Evolutionary conservation across 1,140 invertebrate species (phyloP).

Genomic region (Microvelia longipes): DNA sequence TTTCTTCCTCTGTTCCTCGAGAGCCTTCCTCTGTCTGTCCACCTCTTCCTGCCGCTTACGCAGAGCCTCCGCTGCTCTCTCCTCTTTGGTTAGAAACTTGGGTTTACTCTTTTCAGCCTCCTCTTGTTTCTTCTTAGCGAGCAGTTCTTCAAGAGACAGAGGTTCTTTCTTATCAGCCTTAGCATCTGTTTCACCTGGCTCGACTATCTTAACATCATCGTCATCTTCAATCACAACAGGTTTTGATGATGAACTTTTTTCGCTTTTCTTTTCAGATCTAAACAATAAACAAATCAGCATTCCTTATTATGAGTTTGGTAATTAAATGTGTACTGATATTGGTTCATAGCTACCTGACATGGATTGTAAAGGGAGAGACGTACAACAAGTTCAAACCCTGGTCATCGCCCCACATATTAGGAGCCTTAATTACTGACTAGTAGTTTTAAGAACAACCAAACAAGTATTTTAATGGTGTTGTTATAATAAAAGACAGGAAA

Average conservation of each 20-base stretch:
- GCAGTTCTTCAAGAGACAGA: constrained; percentile 84
- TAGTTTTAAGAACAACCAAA: too few relatives aligned
- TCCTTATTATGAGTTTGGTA: constrained; percentile 5
- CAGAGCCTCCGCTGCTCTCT: constrained; percentile 76
- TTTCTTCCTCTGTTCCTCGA: constrained; percentile 54
- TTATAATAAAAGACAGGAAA: too few relatives aligned
- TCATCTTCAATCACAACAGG: constrained; percentile 28
- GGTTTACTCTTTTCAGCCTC: constrained; percentile 86
- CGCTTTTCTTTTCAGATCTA: constrained; percentile 6
- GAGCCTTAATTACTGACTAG: too few relatives aligned
- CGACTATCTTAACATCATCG: constrained; percentile 29
- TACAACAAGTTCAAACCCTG: too few relatives aligned
- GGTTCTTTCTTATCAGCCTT: constrained; percentile 60
- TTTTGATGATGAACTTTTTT: background rate
- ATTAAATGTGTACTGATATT: too few relatives aligned
- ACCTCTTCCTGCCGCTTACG: constrained; percentile 76
- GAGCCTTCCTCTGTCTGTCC: constrained; percentile 43
- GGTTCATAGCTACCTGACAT: too few relatives aligned
- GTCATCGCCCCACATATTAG: too few relatives aligned
- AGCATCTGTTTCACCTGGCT: constrained; percentile 26
- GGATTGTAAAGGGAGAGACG: too few relatives aligned
- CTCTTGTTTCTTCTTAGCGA: constrained; percentile 92
- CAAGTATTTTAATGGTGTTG: too few relatives aligned
- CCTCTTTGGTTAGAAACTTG: constrained; percentile 92
- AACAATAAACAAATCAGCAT: constrained; percentile 5